Conservation (phyloP, 2,888 invertebrate species). For the Eristalis tenax region DNA sequence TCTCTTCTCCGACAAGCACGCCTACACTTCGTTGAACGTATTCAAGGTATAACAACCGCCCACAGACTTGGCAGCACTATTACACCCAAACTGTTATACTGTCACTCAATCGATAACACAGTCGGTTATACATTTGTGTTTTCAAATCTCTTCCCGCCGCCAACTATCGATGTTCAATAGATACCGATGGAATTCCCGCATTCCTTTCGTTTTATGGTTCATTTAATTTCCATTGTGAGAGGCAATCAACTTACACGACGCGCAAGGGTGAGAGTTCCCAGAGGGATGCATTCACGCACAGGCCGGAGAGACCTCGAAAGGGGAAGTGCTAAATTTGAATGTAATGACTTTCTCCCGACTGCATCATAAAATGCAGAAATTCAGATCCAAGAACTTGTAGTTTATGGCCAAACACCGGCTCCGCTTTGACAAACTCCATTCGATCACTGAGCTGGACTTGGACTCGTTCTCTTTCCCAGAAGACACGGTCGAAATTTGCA, state of each 20-base stretch:
- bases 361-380: conserved; percentile 5
- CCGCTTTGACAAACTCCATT: conserved; percentile 15
- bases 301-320: no score
- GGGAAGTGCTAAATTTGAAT: conserved; percentile 20
- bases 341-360: conserved; percentile 43
- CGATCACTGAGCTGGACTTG: conserved; percentile 24
- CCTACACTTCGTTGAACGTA: neutral
- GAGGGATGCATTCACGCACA: neutral
- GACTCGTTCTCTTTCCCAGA: conserved; percentile 11
- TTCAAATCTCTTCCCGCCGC: conserved; percentile 33
- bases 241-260: neutral
- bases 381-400: neutral
- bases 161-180: conserved; percentile 2
- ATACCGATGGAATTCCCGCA: neutral
- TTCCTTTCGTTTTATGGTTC: neutral
- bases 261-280: neutral
- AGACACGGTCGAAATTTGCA: conserved; percentile 25
- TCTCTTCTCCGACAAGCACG: no score
- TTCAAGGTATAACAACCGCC: neutral
- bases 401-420: conserved; percentile 31
- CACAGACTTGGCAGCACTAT: conserved; percentile 31
- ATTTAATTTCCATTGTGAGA: neutral
- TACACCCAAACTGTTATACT: conserved; percentile 32
- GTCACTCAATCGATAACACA: conserved; percentile 17
- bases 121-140: neutral